Conservation (phyloP, 2,113 vertebrate species). For the Misgurnus mizolepis region DNA sequence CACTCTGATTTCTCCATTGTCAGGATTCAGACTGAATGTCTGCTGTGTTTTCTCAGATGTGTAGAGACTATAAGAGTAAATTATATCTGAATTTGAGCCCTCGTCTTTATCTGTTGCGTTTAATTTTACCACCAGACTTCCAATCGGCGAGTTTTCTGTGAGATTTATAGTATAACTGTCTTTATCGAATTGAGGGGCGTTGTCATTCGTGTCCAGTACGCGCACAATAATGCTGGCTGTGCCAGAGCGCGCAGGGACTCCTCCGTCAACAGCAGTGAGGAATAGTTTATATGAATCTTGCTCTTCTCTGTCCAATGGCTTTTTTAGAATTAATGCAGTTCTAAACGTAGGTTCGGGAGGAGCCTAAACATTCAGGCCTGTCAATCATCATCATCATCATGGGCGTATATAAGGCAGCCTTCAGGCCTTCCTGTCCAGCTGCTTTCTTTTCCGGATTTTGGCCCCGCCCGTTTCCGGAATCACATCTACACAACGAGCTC, state of each 20-base stretch:
- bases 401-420: too few relatives aligned
- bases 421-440: too few relatives aligned
- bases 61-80: slow-evolving; percentile 50
- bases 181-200: slow-evolving; percentile 57
- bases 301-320: slow-evolving; percentile 59
- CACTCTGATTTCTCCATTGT: slow-evolving; percentile 70
- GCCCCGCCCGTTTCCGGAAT: too few relatives aligned
- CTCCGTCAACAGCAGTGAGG: slow-evolving; percentile 72
- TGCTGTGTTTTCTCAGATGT: slow-evolving; percentile 48
- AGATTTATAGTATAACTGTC: slow-evolving; percentile 52
- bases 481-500: too few relatives aligned
- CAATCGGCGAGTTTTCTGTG: slow-evolving; percentile 50
- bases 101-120: slow-evolving; percentile 54
- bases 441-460: too few relatives aligned
- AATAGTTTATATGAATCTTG: slow-evolving; percentile 63
- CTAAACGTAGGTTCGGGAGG: too few relatives aligned
- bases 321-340: slow-evolving; percentile 56
- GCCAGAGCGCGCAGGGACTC: slow-evolving; percentile 65
- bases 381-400: too few relatives aligned
- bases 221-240: slow-evolving; percentile 62
- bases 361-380: too few relatives aligned
- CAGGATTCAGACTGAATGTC: slow-evolving; percentile 64
- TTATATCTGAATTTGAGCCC: slow-evolving; percentile 48
- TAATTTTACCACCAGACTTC: slow-evolving; percentile 48
- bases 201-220: slow-evolving; percentile 62